phyloP scores from a whole-genome alignment of 2,113 vertebrate genomes.

The Rhinogobius similis region DNA sequence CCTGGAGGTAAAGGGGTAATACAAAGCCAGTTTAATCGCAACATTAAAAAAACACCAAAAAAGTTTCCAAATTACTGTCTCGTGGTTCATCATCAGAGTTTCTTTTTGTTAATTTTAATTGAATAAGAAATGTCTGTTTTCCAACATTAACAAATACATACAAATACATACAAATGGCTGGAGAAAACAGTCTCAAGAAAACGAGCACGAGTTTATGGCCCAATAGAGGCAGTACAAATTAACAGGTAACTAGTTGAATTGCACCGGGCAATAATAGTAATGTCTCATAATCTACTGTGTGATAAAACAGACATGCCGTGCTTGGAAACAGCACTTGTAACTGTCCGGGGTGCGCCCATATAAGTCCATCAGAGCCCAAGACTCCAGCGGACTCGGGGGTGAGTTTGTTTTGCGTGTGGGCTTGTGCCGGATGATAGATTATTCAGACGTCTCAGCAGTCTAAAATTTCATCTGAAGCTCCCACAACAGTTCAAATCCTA shows the following conservation, averaged over 20 bases:
- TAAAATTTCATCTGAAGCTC: slow-evolving; percentile 63
- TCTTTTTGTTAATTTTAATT: too few species aligned
- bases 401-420: slow-evolving; percentile 28
- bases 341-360: not conserved
- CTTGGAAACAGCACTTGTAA: not conserved
- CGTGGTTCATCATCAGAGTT: too few species aligned
- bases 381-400: not conserved
- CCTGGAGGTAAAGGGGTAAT: too few species aligned
- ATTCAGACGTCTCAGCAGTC: slow-evolving; percentile 38
- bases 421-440: slow-evolving; percentile 49
- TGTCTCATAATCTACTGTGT: not conserved
- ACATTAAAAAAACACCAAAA: too few species aligned
- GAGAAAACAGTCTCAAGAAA: not conserved
- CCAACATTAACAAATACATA: not conserved
- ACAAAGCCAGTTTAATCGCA: not conserved
- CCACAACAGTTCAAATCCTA: slow-evolving; percentile 63
- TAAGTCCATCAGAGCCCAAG: not conserved
- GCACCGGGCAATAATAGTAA: not conserved
- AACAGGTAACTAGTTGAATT: not conserved
- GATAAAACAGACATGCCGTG: not conserved
- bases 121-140: too few species aligned
- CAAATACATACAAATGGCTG: not conserved
- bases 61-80: too few species aligned
- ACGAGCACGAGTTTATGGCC: not conserved
- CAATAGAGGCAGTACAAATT: not conserved